Evolutionary conservation across 2,797 vertebrate genomes (phyloP).

Genomic region (Agapornis canus): DNA sequence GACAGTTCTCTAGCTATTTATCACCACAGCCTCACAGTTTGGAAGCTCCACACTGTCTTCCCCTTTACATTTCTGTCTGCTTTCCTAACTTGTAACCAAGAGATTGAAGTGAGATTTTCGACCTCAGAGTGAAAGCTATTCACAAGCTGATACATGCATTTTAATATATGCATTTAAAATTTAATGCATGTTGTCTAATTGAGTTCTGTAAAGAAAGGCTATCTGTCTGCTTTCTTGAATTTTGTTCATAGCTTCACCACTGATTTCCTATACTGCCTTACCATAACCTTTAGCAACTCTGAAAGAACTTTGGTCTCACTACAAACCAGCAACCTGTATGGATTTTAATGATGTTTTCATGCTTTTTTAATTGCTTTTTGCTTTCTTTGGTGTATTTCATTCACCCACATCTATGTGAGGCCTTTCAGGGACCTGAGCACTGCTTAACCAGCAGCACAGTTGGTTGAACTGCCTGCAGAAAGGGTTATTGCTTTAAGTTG

Average conservation of each 20-base stretch:
- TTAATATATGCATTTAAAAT: not conserved
- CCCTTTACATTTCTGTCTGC: not conserved
- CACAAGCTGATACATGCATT: not conserved
- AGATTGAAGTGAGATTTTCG: not conserved
- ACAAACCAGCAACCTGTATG: not conserved
- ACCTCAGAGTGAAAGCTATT: not conserved
- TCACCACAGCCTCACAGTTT: not conserved
- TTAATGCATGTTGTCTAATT: accelerated
- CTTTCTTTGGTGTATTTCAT: not conserved
- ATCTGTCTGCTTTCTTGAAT: not conserved
- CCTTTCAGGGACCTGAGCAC: not conserved
- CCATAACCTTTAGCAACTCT: not conserved
- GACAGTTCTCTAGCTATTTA: not conserved
- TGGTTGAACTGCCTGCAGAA: not conserved
- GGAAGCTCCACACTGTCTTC: not conserved
- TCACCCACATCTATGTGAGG: not conserved
- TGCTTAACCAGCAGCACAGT: not conserved
- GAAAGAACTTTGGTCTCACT: not conserved
- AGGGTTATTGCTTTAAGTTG: not conserved
- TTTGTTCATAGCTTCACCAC: not conserved
- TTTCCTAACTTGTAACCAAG: not conserved
- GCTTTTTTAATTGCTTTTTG: not conserved
- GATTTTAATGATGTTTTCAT: not conserved
- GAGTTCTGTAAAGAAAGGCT: not conserved
- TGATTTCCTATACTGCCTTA: not conserved